Evolutionary conservation across 2,888 invertebrate species (phyloP), one percentile per base, ranked within the genome.

Genomic region (Lithophane semibrunnea): DNA sequence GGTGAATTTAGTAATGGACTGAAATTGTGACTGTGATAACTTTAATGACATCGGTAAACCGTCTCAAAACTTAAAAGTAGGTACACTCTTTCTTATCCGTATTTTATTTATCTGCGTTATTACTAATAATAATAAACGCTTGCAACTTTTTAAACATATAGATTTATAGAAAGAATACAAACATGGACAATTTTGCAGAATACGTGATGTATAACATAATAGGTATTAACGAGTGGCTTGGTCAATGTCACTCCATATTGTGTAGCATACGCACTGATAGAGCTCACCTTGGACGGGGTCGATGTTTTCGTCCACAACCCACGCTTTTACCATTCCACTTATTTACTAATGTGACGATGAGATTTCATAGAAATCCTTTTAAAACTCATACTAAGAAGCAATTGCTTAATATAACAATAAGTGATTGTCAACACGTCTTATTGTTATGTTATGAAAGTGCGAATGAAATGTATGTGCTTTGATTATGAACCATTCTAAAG

Each of bases 221-320:
- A 82, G 79, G 68, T 67, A 82, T 73, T 85, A 72, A 73, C 81
- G 73, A 83, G 78, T 84, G 76, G 84, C 84, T 84, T 87, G 84
- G 76, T 86, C 88, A 90, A 91, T 90, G 89, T 88, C 88, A 88
- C 85, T 86, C 83, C 81, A 87, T 88, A 87, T 80, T 79, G 71
- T 82, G 80, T 84, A 49, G 63, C 85, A 89, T 86, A 85, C 82
- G 86, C 87, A 79, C 82, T 87, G 86, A 89, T 88, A 80, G 86
- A 91, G 86, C 89, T 95, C 93, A 95, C 95, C 95, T 95, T 95
- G 94, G 83, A 89, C 90, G 91, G 91, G 93, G 94, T 94, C 95
- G 94, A 94, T 92, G 92, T 93, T 91, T 90, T 90, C 91, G 91
- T 93, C 92, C 92, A 94, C 95, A 88, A 84, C 82, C 88, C 76